Evolutionary conservation across 1,140 invertebrate genomes (phyloP).

Genomic region (Dysdera silvatica): DNA sequence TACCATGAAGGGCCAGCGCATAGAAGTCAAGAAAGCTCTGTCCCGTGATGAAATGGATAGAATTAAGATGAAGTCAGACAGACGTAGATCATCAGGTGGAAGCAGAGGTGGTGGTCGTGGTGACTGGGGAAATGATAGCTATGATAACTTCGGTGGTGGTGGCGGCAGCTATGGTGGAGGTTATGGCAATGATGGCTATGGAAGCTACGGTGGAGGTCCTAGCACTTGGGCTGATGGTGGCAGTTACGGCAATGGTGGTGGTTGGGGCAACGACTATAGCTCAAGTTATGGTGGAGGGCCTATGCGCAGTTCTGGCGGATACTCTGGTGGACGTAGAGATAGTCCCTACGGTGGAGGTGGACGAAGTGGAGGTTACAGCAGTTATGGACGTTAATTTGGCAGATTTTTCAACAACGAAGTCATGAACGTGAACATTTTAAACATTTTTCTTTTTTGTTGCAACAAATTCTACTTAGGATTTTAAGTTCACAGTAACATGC

Average conservation of each 20-base stretch:
- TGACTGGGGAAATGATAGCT: conserved; percentile 17
- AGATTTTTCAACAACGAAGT: too few species aligned
- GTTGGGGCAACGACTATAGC: conserved; percentile 5
- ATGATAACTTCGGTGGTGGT: conserved; percentile 15
- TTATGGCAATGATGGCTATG: neutral
- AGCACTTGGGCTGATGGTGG: neutral
- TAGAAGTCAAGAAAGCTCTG: conserved; percentile 51
- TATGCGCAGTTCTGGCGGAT: conserved; percentile 3
- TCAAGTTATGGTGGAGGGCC: conserved; percentile 29
- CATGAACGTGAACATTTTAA: too few species aligned
- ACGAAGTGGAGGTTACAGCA: conserved; percentile 2
- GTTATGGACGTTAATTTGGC: conserved; percentile 17
- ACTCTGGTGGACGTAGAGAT: conserved; percentile 23
- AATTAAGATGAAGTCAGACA: conserved; percentile 32
- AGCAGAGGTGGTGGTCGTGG: conserved; percentile 11
- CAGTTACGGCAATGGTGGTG: conserved; percentile 9
- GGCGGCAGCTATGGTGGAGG: conserved; percentile 13
- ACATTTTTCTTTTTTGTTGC: too few species aligned
- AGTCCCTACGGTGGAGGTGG: conserved; percentile 30
- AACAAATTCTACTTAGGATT: too few species aligned
- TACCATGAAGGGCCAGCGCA: conserved; percentile 44
- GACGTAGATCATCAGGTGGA: conserved; percentile 25
- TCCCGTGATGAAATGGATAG: conserved; percentile 46
- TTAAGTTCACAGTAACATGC: too few species aligned
- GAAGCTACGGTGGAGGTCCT: neutral